phyloP scores from a whole-genome alignment of 2,797 vertebrate species.

The Chaetophractus vellerosus region DNA sequence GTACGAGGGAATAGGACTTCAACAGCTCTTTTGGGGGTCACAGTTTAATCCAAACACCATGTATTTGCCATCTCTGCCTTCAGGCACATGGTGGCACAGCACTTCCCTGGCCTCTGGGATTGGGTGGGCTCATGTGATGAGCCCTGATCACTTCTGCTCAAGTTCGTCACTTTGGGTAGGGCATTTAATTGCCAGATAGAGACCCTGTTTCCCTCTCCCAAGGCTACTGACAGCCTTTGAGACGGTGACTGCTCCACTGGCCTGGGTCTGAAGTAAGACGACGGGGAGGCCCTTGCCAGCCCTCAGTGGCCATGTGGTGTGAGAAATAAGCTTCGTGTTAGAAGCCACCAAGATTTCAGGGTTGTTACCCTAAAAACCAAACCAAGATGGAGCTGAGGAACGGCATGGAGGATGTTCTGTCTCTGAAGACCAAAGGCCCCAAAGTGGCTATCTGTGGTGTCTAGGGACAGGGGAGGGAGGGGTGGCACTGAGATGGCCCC shows the following conservation, averaged over 20 bases:
- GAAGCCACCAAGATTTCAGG: neutral
- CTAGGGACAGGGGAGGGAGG: neutral
- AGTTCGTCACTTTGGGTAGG: neutral
- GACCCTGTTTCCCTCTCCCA: neutral
- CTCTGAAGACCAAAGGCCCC: neutral
- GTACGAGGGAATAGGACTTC: too few species aligned
- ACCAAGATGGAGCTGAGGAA: neutral
- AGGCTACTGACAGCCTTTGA: neutral
- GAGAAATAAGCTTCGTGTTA: neutral
- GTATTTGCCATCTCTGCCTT: neutral
- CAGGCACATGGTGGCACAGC: neutral
- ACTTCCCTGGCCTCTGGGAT: neutral
- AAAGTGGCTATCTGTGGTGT: neutral
- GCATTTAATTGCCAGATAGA: neutral
- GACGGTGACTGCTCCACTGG: neutral
- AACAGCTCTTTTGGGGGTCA: too few species aligned
- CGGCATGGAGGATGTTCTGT: neutral
- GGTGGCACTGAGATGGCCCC: neutral
- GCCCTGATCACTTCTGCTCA: neutral
- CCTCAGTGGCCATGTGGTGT: rapidly evolving
- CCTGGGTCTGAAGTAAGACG: neutral
- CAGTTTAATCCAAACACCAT: neutral
- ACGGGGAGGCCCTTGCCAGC: neutral
- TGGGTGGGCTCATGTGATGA: neutral
- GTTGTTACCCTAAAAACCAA: neutral